Evolutionary conservation across 2,113 vertebrate species (phyloP).

Genomic region (Clarias macrocephalus): DNA sequence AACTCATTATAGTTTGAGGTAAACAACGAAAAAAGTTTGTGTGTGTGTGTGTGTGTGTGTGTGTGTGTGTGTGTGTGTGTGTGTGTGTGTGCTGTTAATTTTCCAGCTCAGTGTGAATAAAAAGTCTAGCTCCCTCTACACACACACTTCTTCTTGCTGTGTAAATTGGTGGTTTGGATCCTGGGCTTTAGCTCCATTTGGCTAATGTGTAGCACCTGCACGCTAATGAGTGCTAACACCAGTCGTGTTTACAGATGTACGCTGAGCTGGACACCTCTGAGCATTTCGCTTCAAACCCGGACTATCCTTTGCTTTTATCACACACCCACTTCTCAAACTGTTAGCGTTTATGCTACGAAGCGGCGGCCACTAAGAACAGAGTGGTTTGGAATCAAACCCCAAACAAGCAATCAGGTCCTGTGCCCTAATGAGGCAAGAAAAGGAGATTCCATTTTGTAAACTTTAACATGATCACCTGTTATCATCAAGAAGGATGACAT

Average conservation of each 20-base stretch:
- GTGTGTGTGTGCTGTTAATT: slow-evolving; percentile 2
- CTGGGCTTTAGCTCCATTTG: background rate
- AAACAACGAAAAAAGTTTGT: background rate
- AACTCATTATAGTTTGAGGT: background rate
- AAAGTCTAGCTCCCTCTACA: background rate
- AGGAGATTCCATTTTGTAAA: background rate
- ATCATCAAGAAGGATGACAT: background rate
- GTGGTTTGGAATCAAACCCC: background rate
- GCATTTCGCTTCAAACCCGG: background rate
- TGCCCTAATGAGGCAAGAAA: background rate
- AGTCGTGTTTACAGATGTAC: background rate
- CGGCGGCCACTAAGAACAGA: background rate
- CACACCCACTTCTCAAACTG: background rate
- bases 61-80: slow-evolving; percentile 10
- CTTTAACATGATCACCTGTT: too few relatives aligned
- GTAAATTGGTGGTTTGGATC: slow-evolving; percentile 25
- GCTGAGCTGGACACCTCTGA: background rate
- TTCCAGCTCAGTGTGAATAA: slow-evolving; percentile 10
- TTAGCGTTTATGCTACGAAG: background rate
- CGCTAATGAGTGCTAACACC: background rate
- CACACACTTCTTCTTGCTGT: background rate
- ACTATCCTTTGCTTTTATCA: background rate
- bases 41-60: slow-evolving; percentile 3
- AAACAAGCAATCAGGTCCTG: background rate
- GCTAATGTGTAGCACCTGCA: background rate